Base-by-base conservation (phyloP, 2,797 vertebrate genomes). In the Antennarius maculatus region DNA sequence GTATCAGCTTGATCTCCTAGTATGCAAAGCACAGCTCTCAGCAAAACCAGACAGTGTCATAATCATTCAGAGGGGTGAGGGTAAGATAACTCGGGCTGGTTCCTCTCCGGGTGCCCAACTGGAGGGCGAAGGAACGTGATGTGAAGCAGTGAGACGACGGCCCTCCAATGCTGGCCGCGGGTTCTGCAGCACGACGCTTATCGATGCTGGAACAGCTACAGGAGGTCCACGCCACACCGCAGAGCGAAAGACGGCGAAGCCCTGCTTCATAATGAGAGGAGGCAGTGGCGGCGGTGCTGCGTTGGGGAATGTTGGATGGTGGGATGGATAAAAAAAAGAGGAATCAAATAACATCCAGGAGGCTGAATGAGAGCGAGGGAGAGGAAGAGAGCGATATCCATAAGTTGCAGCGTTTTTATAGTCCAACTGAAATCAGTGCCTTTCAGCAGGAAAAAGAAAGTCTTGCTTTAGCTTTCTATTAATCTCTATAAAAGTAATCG, bases 1-100 rank as follows among this genome's bases (percentile, higher is more conserved):
- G 66, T 74, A 84, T 89, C 87, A 87, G 67, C 77, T 55, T 71
- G 67, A 81, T 86, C 78, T 75, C 83, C 77, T 84, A 87, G 86
- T 77, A 76, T 8, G 50, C 85, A 88, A 87, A 85, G 87, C 73
- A 66, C 84, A 57, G 61, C 64, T 67, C 68, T 52, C 72, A 57
- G 69, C 3, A 18, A 67, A 79, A 54, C 66, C 68, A 67, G 66
- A 63, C 69, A 50, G 59, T 54, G 71, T 69, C 76, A 83, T 86
- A 87, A 77, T 81, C 75, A 86, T 87, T 86, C 83, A 77, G 75
- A 64, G 56, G 55, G 61, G 65, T 56, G 77, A 57, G 39, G 72
- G 59, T 54, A 72, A 58, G 73, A 76, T 80, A 78, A 68, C 82
- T 73, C 81, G 80, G 64, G 13, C 11, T 54, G 37, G 72, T 57